A percentile compares a stretch with the other conserved stretches of the same genome.
Evolutionary conservation across 2,113 vertebrate species (phyloP).

Genomic region (Pteropus alecto): DNA sequence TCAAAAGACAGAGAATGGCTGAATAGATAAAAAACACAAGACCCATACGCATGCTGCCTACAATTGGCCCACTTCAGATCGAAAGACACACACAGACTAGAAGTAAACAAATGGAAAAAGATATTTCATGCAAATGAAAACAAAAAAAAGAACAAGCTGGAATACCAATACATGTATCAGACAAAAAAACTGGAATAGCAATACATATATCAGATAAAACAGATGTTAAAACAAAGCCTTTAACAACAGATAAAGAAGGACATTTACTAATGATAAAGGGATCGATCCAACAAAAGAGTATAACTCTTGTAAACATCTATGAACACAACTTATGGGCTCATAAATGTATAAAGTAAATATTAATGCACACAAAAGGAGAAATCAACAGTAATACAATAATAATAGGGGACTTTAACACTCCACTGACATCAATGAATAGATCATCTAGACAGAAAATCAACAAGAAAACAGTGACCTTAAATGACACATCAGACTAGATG

Average conservation of each 20-base stretch:
- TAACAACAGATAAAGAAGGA: background rate
- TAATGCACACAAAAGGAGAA: background rate
- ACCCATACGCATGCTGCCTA: too few relatives aligned
- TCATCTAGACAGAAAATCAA: background rate
- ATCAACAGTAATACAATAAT: background rate
- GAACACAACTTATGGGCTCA: background rate
- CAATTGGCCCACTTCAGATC: too few relatives aligned
- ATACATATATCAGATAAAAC: background rate
- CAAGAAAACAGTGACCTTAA: background rate
- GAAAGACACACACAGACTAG: too few relatives aligned
- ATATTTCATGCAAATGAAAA: too few relatives aligned
- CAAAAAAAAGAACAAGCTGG: too few relatives aligned
- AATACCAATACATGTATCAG: too few relatives aligned
- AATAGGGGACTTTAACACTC: background rate
- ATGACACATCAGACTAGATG: background rate
- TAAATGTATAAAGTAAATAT: background rate
- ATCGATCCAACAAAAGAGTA: background rate
- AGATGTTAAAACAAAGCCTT: background rate
- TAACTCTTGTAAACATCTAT: background rate
- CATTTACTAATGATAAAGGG: background rate
- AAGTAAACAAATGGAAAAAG: too few relatives aligned
- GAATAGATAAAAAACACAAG: too few relatives aligned
- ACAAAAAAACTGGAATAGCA: background rate
- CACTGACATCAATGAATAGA: background rate
- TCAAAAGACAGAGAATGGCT: too few relatives aligned